These are phyloP conservation scores for Doryteuthis pealeii DNA, from an alignment of 1,140 invertebrate genomes.

Conservation along the genomic window DNA sequence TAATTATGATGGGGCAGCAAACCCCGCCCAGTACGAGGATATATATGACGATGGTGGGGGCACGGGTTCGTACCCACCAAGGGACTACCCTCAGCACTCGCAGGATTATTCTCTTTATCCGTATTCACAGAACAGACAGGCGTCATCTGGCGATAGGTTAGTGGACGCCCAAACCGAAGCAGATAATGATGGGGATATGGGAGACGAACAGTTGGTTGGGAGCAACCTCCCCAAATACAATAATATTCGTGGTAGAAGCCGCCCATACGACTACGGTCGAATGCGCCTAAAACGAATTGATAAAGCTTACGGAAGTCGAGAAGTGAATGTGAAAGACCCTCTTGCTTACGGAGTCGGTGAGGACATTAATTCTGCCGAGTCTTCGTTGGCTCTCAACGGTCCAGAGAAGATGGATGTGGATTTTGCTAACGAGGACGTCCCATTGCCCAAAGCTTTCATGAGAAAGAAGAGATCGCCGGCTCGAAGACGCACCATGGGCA, in stretches of 20 bases:
- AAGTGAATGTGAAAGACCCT: no score
- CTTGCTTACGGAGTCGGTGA: no score
- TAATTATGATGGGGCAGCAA: no score
- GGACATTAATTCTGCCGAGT: no score
- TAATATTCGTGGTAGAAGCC: not conserved
- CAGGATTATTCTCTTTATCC: slow-evolving; percentile 3
- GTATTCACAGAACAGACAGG: not conserved
- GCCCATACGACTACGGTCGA: not conserved
- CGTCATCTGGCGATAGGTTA: no score
- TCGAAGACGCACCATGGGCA: no score
- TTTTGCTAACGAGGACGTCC: no score
- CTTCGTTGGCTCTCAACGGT: no score
- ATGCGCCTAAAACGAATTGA: not conserved
- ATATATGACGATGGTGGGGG: not conserved
- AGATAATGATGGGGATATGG: not conserved
- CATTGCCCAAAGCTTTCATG: no score
- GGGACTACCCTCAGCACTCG: not conserved
- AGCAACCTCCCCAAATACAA: not conserved
- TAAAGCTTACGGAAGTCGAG: no score
- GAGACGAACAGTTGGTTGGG: not conserved
- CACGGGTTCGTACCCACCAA: not conserved
- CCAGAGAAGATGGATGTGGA: no score
- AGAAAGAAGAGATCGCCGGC: no score
- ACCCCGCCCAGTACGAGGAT: not conserved
- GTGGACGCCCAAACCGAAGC: not conserved